Conservation (phyloP, 2,888 invertebrate species). For the Xanthia icteritia region DNA sequence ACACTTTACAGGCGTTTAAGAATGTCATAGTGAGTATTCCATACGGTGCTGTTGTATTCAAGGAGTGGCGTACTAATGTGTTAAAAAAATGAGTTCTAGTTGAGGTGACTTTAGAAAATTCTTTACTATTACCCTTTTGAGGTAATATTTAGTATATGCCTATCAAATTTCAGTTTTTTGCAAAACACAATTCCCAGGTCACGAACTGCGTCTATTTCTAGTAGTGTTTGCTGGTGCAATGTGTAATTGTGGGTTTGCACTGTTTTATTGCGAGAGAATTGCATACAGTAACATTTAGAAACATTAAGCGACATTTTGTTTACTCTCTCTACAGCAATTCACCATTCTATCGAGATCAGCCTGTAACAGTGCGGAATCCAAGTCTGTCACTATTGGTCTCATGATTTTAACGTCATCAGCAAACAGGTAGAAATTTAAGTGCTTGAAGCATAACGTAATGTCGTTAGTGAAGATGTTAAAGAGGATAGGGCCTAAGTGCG, state of each 20-base stretch:
- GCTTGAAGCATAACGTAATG: neutral
- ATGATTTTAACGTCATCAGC: neutral
- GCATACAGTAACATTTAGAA: neutral
- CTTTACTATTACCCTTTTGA: no score
- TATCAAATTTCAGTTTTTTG: no score
- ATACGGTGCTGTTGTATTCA: no score
- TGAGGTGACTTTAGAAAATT: no score
- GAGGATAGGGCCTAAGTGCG: neutral
- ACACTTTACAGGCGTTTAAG: no score
- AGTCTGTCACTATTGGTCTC: neutral
- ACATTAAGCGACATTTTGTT: neutral
- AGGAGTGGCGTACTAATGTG: no score
- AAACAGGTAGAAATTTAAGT: neutral
- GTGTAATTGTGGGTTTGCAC: neutral
- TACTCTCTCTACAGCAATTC: neutral
- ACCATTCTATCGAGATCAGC: conserved; percentile 2
- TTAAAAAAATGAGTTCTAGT: no score
- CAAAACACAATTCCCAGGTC: neutral
- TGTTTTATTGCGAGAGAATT: neutral
- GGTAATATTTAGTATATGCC: no score
- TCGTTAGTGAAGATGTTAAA: neutral
- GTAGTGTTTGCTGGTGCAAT: neutral
- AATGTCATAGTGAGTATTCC: no score
- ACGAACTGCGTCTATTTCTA: neutral
- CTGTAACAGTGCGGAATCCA: neutral